Evolutionary conservation across 2,797 vertebrate species (phyloP).

Genomic region (Coregonus sp.): DNA sequence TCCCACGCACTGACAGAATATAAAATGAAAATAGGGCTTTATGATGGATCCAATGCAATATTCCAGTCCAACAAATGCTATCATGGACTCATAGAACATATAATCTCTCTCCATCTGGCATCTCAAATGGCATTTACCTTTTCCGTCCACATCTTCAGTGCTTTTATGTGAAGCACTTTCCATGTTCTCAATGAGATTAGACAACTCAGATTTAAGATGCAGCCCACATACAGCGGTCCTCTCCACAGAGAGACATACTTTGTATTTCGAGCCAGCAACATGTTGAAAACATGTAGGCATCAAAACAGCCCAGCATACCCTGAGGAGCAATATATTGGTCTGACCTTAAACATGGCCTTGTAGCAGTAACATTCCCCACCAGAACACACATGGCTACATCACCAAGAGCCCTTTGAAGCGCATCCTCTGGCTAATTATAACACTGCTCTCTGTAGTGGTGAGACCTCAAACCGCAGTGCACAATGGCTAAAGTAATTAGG

Average conservation of each 20-base stretch:
- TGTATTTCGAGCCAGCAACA: background rate
- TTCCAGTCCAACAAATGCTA: constrained; percentile 22
- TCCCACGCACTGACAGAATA: constrained; percentile 14
- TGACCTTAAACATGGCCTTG: background rate
- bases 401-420: background rate
- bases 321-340: background rate
- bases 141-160: background rate
- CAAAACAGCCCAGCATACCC: background rate
- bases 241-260: background rate
- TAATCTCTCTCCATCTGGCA: constrained; percentile 10
- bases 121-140: background rate
- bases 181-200: background rate
- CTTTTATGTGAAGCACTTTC: background rate
- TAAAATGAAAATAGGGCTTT: constrained; percentile 15
- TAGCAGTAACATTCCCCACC: background rate
- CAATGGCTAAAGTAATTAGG: background rate
- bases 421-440: constrained; percentile 30
- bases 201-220: background rate
- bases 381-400: background rate
- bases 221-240: background rate
- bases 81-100: constrained; percentile 24
- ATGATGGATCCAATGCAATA: constrained; percentile 32
- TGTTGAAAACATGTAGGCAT: background rate
- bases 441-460: constrained; percentile 1
- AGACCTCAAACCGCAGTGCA: background rate